A percentile compares a stretch with the other conserved stretches of the same genome.
Conservation (phyloP, 2,888 invertebrate genomes). For the Parochlus steinenii region DNA sequence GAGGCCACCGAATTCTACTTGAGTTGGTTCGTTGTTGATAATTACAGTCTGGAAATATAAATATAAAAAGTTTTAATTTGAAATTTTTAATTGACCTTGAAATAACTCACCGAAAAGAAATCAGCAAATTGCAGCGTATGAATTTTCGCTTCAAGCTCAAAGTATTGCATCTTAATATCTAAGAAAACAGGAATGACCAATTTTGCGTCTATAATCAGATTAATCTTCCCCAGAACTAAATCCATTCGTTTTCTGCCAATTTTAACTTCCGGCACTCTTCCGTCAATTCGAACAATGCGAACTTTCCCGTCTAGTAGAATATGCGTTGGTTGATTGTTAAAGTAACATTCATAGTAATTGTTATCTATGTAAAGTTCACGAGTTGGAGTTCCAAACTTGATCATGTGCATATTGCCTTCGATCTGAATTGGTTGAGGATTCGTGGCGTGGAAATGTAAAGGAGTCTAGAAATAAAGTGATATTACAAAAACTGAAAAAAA, state of each 20-base stretch:
- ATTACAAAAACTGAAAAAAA: no score
- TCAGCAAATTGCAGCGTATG: conserved; percentile 69
- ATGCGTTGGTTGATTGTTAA: conserved; percentile 71
- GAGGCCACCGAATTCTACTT: conserved; percentile 67
- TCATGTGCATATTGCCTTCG: conserved; percentile 54
- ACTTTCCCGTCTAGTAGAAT: conserved; percentile 64
- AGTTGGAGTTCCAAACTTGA: conserved; percentile 82
- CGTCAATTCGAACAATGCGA: conserved; percentile 67
- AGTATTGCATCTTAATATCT: conserved; percentile 68
- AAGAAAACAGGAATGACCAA: conserved; percentile 65
- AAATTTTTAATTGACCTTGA: no score
- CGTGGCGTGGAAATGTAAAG: no score
- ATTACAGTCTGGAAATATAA: conserved; percentile 56
- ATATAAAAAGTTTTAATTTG: no score
- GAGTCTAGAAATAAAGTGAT: no score
- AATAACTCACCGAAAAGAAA: no score
- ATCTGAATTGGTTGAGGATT: conserved; percentile 55
- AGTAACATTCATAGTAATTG: conserved; percentile 79
- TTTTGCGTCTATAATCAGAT: conserved; percentile 65
- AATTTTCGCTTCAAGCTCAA: conserved; percentile 51
- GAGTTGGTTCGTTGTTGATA: conserved; percentile 60
- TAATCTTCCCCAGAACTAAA: conserved; percentile 69
- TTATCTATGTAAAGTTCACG: conserved; percentile 82
- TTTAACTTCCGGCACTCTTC: conserved; percentile 85
- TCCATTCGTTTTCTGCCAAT: conserved; percentile 72